Base-by-base conservation (phyloP, 2,888 invertebrate genomes). In the Watsonalla cultraria region DNA sequence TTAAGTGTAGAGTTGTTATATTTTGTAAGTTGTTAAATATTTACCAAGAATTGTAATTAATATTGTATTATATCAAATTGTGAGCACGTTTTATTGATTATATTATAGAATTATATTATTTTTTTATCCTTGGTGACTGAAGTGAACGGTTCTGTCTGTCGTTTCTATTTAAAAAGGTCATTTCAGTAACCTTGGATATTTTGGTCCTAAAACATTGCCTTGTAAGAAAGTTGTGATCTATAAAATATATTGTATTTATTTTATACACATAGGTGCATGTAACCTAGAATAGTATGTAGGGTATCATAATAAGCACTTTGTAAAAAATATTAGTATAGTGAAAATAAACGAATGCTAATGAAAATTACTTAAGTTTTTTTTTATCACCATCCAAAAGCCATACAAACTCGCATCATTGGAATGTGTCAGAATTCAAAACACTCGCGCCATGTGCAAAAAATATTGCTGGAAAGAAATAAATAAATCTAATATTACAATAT, bases 331-430 rank as follows among this genome's bases (percentile, higher is more conserved):
- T 70, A 64, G 71, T 80, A 80, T 80, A 82, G 72, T 74, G 61
- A 73, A 71, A 85, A 83, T 86, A 86, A 84, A 85, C 70, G 72
- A 80, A 75, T 70, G 59, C 65, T 72, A 74, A 68, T 73, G 66
- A 60, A 64, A 56, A 51, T 59, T 49, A 57, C 60, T 56, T 64
- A 59, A 51, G 48, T 11, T 8, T 47, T 34, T 48, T 35, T 8
- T 35, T 35, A 2, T 8, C 5, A 4, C 1, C 37, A 37, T 37
- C 8, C 5, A 7, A 37, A 0, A 7, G 4, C 37, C 5, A 7
- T 5, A 37, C 4, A 37, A 7, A 37, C 37, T 4, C 37, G 5
- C 37, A 24, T 24, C 24, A 24, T 24, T 24, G 24, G 24, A 24
- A 24, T 24, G 24, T 24, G 24, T 24, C 24, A 24, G 24, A 24